Evolutionary conservation across 2,888 invertebrate genomes (phyloP), one percentile per base, ranked within the genome.

Genomic region (Philereme transversata): DNA sequence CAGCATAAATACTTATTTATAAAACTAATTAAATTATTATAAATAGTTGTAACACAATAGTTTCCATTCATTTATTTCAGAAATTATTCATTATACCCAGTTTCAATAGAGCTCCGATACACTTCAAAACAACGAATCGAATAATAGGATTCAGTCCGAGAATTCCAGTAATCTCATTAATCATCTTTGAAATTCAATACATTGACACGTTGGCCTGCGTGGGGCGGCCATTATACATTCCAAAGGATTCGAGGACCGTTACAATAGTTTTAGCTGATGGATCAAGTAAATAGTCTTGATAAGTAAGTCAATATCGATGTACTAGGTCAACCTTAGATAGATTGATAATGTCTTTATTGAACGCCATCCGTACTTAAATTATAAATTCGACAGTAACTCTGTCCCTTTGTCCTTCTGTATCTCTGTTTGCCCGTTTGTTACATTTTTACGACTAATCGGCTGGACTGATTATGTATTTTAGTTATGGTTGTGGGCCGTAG

Each of bases 161-260:
- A 84, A 88, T 88, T 82, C 84, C 72, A 84, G 76, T 79, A 79
- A 88, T 87, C 76, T 83, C 84, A 90, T 91, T 88, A 88, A 90
- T 91, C 88, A 90, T 88, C 84, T 83, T 82, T 86, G 88, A 86
- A 87, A 89, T 90, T 89, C 90, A 90, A 91, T 89, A 90, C 90
- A 89, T 87, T 82, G 88, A 88, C 88, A 86, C 84, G 81, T 77
- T 77, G 78, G 75, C 74, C 72, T 67, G 70, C 73, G 71, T 63
- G 71, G 77, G 74, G 71, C 77, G 67, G 76, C 79, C 81, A 79
- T 82, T 83, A 82, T 76, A 76, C 74, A 87, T 88, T 79, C 84
- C 88, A 74, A 77, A 79, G 77, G 84, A 87, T 83, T 66, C 65
- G 69, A 63, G 71, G 68, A 62, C 67, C 68, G 67, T 70, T 68